Percentiles rank a stretch among this genome's conserved stretches.
These are phyloP conservation scores for Agonopterix arenella DNA, from an alignment of 2,888 invertebrate species.

Conservation along the genomic window DNA sequence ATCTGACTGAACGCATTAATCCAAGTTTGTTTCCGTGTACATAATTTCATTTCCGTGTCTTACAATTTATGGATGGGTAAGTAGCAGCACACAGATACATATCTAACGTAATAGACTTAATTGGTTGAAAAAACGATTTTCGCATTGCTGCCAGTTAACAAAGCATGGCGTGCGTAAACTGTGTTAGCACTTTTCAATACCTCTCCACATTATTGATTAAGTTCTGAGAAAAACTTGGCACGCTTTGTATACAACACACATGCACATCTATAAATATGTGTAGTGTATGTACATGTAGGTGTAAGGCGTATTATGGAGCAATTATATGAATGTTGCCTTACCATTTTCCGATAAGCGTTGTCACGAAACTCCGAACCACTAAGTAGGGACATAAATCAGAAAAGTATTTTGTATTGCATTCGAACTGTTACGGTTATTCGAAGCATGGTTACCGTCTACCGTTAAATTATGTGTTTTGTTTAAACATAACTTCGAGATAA, in stretches of 20 bases:
- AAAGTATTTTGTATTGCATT: conserved; percentile 4
- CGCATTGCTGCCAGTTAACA: conserved; percentile 5
- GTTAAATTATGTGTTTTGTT: too few relatives aligned
- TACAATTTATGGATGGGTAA: too few relatives aligned
- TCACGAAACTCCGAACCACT: conserved; percentile 18
- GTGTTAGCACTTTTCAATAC: conserved; percentile 51
- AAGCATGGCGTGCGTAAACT: conserved; percentile 42
- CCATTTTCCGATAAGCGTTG: conserved; percentile 20
- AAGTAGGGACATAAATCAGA: conserved; percentile 10
- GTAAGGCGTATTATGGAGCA: conserved; percentile 20
- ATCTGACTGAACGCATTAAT: too few relatives aligned
- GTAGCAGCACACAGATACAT: too few relatives aligned
- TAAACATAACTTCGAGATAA: too few relatives aligned
- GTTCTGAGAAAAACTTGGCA: conserved; percentile 55
- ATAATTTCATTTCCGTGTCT: too few relatives aligned
- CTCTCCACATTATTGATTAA: conserved; percentile 56
- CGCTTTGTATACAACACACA: conserved; percentile 19
- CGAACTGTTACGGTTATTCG: not conserved
- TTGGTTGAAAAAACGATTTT: conserved; percentile 1
- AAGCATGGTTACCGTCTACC: not conserved
- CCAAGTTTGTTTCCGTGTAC: too few relatives aligned
- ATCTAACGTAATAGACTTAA: too few relatives aligned
- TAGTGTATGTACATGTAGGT: conserved; percentile 11
- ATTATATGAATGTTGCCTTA: conserved; percentile 18
- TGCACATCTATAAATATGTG: conserved; percentile 11